Base-by-base conservation (phyloP, 1,140 invertebrate species). In the Ctenoplectra terminalis region DNA sequence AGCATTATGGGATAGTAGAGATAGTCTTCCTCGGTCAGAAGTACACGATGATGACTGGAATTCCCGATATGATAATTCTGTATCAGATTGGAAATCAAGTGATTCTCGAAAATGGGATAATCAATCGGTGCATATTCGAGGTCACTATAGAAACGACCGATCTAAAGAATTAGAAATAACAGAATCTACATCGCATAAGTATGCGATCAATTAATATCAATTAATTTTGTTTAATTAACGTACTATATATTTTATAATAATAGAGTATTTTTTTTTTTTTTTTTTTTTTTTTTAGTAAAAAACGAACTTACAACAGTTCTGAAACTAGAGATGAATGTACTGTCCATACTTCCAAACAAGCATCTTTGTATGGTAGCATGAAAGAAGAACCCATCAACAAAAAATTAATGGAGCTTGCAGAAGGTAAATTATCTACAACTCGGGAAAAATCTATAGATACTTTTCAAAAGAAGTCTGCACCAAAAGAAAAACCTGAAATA, bases 361-460 rank as follows among this genome's bases (percentile, higher is more conserved):
- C 90, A 63, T 89, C 92, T 7, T 69, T 94, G 13, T 93, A 94
- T 50, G 92, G 91, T 1, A 93, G 92, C 48, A 94, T 93, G 92
- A 93, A 93, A 52, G 93, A 94, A 34, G 93, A 94, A 74, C 93
- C 92, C 2, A 94, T 94, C 7, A 94, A 94, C 70, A 94, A 94
- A 76, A 94, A 94, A 80, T 79, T 94, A 29, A 94, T 94, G 92
- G 93, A 94, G 85, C 84, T 94, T 1, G 93, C 93, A 0, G 93
- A 94, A 78, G 93, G 93, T 4, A 90, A 90, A 80, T 83, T 91
- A 5, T 86, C 90, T 3, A 90, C 88, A 64, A 92, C 91, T 75
- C 82, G 92, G 40, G 93, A 93, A 84, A 94, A 93, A 70, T 91
- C 92, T 1, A 88, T 83, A 2, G 93, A 94, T n/a, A 92, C 71